Conservation (phyloP, 2,888 invertebrate genomes). For the Oithona nana region DNA sequence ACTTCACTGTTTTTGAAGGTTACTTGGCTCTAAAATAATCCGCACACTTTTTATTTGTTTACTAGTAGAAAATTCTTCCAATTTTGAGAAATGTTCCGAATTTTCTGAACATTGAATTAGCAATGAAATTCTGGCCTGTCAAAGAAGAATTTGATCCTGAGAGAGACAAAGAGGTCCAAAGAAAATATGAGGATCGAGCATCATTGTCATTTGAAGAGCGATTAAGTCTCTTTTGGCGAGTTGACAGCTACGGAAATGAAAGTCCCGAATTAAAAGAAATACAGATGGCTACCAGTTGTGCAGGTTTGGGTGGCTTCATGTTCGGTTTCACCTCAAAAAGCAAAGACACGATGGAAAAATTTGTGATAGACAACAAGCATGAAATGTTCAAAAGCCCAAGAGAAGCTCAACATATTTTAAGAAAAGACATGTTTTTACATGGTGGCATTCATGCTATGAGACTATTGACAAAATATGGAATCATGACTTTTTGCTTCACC, state of each 20-base stretch:
- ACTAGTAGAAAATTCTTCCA: too few relatives aligned
- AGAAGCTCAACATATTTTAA: constrained; percentile 6
- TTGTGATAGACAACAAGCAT: constrained; percentile 9
- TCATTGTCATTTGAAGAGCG: neutral
- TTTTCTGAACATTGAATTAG: neutral
- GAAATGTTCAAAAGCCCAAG: constrained; percentile 9
- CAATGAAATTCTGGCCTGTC: neutral
- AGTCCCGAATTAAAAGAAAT: neutral
- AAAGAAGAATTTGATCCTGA: neutral
- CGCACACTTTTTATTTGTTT: neutral
- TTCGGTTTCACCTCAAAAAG: too few relatives aligned
- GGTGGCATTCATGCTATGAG: neutral
- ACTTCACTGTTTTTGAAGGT: neutral
- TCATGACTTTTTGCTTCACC: neutral
- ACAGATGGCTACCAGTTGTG: neutral
- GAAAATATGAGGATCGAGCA: neutral
- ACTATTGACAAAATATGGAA: neutral
- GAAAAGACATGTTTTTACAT: neutral
- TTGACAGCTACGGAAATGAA: neutral
- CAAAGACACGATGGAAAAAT: too few relatives aligned
- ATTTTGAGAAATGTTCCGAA: too few relatives aligned
- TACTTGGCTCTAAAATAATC: neutral
- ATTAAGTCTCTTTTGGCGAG: neutral
- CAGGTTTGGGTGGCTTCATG: neutral
- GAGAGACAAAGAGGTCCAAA: neutral